phyloP scores from a whole-genome alignment of 2,797 vertebrate species.

The Steatocranus sp. region DNA sequence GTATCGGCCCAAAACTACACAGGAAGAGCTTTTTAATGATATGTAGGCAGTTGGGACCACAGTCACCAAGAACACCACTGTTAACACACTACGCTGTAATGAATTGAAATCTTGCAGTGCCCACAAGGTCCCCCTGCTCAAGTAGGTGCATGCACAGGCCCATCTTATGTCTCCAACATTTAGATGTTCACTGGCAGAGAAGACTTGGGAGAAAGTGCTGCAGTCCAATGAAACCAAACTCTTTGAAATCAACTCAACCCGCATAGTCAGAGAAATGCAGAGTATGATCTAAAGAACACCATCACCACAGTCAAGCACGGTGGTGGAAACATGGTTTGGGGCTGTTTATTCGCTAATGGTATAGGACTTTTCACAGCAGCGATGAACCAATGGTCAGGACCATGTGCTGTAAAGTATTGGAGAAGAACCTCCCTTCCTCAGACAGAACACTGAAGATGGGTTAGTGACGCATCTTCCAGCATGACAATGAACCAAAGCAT shows the following conservation, averaged over 20 bases:
- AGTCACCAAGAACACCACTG: background rate
- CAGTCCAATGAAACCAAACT: background rate
- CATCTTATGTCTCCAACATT: background rate
- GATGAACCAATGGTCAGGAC: background rate
- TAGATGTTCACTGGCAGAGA: background rate
- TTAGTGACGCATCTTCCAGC: background rate
- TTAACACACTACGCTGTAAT: background rate
- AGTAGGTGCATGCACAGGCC: background rate
- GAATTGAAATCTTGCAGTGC: background rate
- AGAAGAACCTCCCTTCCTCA: background rate
- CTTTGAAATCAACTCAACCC: background rate
- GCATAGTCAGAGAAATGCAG: background rate
- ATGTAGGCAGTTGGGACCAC: background rate
- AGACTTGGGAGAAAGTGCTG: background rate
- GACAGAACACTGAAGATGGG: background rate
- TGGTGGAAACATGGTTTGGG: background rate
- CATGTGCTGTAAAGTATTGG: background rate
- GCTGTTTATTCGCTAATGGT: fast-evolving
- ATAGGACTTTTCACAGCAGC: background rate
- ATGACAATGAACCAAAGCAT: background rate
- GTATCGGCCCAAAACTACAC: background rate
- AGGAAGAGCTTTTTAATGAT: background rate
- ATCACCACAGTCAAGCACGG: fast-evolving
- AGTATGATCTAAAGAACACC: background rate
- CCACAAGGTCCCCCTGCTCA: background rate